Base-by-base conservation (phyloP, 2,113 vertebrate genomes). In the Zingel zingel region DNA sequence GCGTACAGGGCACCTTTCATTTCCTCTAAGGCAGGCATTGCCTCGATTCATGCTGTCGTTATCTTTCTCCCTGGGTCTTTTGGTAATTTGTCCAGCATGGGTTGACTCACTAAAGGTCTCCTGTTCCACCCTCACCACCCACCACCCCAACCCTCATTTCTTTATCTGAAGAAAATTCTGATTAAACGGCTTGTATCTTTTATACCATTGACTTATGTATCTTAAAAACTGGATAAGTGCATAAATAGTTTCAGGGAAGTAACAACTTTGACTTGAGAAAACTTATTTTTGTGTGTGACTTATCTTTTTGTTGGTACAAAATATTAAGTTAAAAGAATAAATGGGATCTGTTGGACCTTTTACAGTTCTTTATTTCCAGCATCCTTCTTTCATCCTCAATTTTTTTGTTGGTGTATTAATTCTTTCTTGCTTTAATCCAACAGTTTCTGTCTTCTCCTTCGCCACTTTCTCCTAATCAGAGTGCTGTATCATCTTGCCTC, bases 51-150 rank as follows among this genome's bases (percentile, higher is more conserved):
- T 79, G 71, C 76, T 50, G 79, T 78, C 47, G 85, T 92, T 51
- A 87, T 90, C 79, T 90, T 81, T 47, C 86, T 77, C 10, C 4
- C 63, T 74, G 77, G 85, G 68, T 80, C 88, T 90, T 93, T 90
- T 87, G 86, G 75, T 83, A 86, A 91, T 92, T 89, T 85, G 66
- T 90, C 81, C 92, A 81, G 82, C 86, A 80, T 36, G 81, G 84
- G 81, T 87, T 85, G 90, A 88, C 81, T 91, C 50, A 67, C 81
- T 39, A 91, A 91, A 91, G 91, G 89, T 92, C 91, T 90, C 82
- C 23, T 51, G 47, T 68, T 84, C 61, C 58, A 75, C 79, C 81
- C 65, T 80, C 66, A n/a, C 23, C 75, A 64, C 45, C 88, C 68
- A 70, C 72, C 19, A 43, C 56, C 47, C 47, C 54, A 64, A 14